Evolutionary conservation across 2,797 vertebrate species (phyloP).

Genomic region (Picus viridis): DNA sequence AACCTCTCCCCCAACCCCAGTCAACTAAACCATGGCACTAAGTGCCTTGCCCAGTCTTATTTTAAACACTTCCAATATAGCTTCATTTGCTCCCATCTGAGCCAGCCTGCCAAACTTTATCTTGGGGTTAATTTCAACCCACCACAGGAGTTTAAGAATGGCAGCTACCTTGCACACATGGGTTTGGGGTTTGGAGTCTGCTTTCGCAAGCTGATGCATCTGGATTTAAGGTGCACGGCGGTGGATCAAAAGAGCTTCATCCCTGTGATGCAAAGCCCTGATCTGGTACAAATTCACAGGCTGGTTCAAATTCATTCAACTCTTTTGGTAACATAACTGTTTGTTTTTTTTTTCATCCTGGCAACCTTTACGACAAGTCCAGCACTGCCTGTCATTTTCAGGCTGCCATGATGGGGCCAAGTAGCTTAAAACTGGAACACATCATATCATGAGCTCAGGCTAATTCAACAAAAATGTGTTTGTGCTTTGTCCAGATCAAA

Average conservation of each 20-base stretch:
- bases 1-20: too few relatives aligned
- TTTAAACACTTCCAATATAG: too few relatives aligned
- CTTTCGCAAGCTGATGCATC: not conserved
- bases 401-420: not conserved
- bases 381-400: not conserved
- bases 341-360: not conserved
- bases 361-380: not conserved
- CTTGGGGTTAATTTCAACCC: too few relatives aligned
- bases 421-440: not conserved
- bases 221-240: not conserved
- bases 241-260: not conserved
- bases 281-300: not conserved
- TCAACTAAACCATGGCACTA: too few relatives aligned
- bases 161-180: not conserved
- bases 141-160: too few relatives aligned
- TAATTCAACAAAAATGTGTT: constrained; percentile 56
- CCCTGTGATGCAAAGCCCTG: not conserved
- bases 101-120: too few relatives aligned
- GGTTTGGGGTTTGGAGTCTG: not conserved
- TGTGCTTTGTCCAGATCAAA: constrained; percentile 61
- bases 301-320: not conserved
- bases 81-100: too few relatives aligned
- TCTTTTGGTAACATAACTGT: not conserved
- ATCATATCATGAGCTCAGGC: not conserved
- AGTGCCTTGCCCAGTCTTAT: too few relatives aligned